Evolutionary conservation across 2,888 invertebrate species (phyloP).

Genomic region (Dugesia japonica): DNA sequence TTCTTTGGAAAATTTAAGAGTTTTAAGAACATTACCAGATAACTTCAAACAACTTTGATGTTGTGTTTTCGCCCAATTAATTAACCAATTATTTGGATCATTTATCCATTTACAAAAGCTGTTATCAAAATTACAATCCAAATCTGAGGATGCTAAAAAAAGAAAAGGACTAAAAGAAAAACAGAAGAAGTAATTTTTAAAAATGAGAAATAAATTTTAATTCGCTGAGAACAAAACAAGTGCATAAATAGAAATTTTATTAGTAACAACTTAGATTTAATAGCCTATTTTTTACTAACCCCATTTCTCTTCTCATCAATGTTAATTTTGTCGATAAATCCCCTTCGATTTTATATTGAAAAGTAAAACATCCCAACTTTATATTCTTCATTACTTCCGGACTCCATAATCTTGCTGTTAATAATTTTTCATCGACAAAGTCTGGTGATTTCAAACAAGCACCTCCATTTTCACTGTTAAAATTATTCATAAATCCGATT

Average conservation of each 20-base stretch:
- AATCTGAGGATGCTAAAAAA: not conserved
- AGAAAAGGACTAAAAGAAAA: not conserved
- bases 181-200: too few species aligned
- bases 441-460: not conserved
- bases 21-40: not conserved
- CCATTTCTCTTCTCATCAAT: constrained; percentile 7
- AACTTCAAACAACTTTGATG: constrained; percentile 4
- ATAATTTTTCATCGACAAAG: not conserved
- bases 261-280: too few species aligned
- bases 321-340: constrained; percentile 6
- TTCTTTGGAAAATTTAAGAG: not conserved
- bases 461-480: not conserved
- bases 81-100: constrained; percentile 26
- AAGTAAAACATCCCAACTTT: not conserved
- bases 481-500: not conserved
- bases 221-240: not conserved
- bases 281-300: not conserved
- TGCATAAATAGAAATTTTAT: too few species aligned
- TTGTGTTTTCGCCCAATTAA: constrained; percentile 9
- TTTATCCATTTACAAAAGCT: constrained; percentile 28
- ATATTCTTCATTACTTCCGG: constrained; percentile 23
- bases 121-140: constrained; percentile 20
- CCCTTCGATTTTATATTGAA: not conserved
- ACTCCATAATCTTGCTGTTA: constrained; percentile 26
- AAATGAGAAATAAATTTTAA: not conserved